phyloP scores from a whole-genome alignment of 2,888 invertebrate species.

The Bedellia somnulentella region DNA sequence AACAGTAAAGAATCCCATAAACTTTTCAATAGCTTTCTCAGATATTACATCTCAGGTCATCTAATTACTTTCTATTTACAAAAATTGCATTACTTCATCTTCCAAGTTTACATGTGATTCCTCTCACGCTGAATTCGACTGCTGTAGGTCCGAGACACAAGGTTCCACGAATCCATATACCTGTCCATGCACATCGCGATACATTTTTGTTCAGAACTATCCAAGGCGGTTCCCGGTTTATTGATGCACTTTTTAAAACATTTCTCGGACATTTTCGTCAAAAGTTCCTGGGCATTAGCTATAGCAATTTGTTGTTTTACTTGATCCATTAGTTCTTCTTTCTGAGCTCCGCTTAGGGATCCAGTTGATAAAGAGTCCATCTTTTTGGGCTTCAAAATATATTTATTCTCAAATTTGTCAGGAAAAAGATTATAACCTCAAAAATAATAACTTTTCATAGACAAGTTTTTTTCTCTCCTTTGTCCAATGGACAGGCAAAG shows the following conservation, averaged over 20 bases:
- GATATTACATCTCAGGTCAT: no score
- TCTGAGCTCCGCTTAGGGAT: conserved; percentile 68
- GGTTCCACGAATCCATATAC: conserved; percentile 95
- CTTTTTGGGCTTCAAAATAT: no score
- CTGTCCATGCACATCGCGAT: conserved; percentile 98
- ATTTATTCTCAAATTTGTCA: no score
- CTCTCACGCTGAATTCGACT: conserved; percentile 82
- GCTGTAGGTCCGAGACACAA: conserved; percentile 88
- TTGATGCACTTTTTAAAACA: conserved; percentile 93
- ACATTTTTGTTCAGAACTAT: conserved; percentile 93
- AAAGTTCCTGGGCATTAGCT: conserved; percentile 89
- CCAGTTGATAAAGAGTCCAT: conserved; percentile 65
- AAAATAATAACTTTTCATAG: no score
- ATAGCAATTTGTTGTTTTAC: conserved; percentile 94
- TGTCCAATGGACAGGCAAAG: no score
- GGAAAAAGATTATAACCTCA: no score
- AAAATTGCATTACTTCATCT: no score
- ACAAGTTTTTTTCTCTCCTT: no score
- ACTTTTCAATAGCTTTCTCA: no score
- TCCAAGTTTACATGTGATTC: conserved; percentile 59
- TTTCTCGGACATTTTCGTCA: conserved; percentile 96
- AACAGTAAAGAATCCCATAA: no score
- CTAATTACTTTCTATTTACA: no score
- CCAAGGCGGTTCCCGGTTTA: conserved; percentile 88
- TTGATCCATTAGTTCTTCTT: conserved; percentile 89